Evolutionary conservation across 2,797 vertebrate genomes (phyloP).

Genomic region (Pogoniulus pusillus): DNA sequence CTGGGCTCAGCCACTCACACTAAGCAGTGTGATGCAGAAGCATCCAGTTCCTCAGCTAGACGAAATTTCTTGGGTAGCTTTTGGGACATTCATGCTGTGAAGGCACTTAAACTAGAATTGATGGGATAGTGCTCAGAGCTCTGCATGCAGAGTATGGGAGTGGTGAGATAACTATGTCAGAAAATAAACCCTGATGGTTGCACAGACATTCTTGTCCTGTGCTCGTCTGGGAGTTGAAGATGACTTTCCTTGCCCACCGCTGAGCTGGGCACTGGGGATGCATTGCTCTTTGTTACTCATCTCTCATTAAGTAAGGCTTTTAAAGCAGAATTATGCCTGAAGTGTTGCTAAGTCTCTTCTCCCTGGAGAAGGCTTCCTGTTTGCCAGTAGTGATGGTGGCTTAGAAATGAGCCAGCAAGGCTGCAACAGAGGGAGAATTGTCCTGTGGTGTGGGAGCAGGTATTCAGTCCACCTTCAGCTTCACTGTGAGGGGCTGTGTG

Average conservation of each 20-base stretch:
- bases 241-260: neutral
- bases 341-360: neutral
- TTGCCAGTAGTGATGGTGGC: neutral
- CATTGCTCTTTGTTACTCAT: neutral
- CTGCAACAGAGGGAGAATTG: neutral
- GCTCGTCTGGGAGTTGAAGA: neutral
- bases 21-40: neutral
- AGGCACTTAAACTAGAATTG: neutral
- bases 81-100: neutral
- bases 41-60: neutral
- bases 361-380: neutral
- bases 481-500: neutral
- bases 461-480: neutral
- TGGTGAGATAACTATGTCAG: neutral
- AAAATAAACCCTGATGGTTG: neutral
- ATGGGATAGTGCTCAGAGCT: neutral
- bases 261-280: neutral
- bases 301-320: neutral
- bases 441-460: neutral
- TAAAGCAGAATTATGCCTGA: neutral
- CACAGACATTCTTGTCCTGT: neutral
- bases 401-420: neutral
- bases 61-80: neutral
- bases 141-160: neutral
- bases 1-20: neutral